Evolutionary conservation across 2,888 invertebrate species (phyloP).

Genomic region (Eupithecia inturbata): DNA sequence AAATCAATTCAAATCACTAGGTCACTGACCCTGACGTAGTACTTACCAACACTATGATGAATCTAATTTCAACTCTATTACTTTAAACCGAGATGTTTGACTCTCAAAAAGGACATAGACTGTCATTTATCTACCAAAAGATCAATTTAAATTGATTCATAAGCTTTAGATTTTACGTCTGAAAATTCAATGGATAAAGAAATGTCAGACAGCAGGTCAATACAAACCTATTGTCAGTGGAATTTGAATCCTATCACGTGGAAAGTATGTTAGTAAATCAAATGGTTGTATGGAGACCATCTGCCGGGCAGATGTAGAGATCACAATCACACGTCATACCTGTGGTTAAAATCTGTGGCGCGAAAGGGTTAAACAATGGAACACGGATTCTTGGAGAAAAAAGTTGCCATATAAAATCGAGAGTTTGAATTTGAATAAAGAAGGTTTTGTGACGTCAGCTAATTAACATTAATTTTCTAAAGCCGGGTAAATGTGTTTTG

Average conservation of each 20-base stretch:
- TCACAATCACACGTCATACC: slow-evolving; percentile 65
- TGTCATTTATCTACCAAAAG: not conserved
- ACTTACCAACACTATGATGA: slow-evolving; percentile 13
- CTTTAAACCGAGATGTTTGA: not conserved
- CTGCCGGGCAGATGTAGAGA: slow-evolving; percentile 78
- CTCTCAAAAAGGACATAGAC: not conserved
- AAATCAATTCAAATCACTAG: slow-evolving; percentile 43
- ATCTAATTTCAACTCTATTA: slow-evolving; percentile 11
- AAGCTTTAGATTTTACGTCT: not conserved
- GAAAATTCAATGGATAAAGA: not conserved
- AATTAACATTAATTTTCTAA: no score
- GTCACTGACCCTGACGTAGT: slow-evolving; percentile 46
- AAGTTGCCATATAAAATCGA: slow-evolving; percentile 33
- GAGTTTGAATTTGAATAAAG: slow-evolving; percentile 17
- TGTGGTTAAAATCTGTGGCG: slow-evolving; percentile 67
- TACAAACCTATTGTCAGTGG: slow-evolving; percentile 1
- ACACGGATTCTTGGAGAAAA: slow-evolving; percentile 35
- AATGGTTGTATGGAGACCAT: slow-evolving; percentile 56
- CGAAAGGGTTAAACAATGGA: slow-evolving; percentile 60
- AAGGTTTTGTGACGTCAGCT: not conserved
- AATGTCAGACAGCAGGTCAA: slow-evolving; percentile 12
- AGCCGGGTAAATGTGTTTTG: no score
- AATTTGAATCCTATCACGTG: slow-evolving; percentile 13
- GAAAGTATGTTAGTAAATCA: slow-evolving; percentile 8
- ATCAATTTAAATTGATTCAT: slow-evolving; percentile 1